Evolutionary conservation across 2,113 vertebrate species (phyloP).

Genomic region (Catharus fuscescens): DNA sequence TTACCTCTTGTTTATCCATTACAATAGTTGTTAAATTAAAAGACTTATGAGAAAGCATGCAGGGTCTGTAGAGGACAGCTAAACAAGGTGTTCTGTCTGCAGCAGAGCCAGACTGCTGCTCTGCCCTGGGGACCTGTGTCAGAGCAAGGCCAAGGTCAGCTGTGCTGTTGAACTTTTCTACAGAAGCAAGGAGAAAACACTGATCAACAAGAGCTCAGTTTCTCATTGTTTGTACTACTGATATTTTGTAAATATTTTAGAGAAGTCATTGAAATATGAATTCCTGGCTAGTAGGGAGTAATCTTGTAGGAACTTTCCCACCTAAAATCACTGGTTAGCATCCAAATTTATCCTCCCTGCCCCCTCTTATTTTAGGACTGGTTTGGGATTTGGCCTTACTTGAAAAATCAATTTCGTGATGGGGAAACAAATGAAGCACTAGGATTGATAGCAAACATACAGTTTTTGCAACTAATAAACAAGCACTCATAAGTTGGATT

Average conservation of each 20-base stretch:
- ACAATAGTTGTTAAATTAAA: not conserved
- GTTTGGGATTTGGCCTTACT: not conserved
- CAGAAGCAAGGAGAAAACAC: not conserved
- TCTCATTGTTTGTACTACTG: not conserved
- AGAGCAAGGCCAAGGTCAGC: conserved; percentile 16
- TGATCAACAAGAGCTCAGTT: not conserved
- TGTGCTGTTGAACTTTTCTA: not conserved
- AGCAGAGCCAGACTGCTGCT: not conserved
- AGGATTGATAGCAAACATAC: not conserved
- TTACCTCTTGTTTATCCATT: not conserved
- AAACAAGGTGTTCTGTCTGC: not conserved
- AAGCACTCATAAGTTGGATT: not conserved
- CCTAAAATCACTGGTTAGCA: not conserved
- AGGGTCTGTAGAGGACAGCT: not conserved
- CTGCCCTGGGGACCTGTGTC: not conserved
- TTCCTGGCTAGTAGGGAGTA: conserved; percentile 8
- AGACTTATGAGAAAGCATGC: not conserved
- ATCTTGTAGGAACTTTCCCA: not conserved
- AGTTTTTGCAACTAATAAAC: not conserved
- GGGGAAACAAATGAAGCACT: not conserved
- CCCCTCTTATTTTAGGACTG: not conserved
- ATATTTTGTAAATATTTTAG: conserved; percentile 17
- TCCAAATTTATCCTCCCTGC: not conserved
- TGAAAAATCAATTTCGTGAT: not conserved
- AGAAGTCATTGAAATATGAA: not conserved